Base-by-base conservation (phyloP, 2,888 invertebrate genomes). In the Lathronympha strigana region DNA sequence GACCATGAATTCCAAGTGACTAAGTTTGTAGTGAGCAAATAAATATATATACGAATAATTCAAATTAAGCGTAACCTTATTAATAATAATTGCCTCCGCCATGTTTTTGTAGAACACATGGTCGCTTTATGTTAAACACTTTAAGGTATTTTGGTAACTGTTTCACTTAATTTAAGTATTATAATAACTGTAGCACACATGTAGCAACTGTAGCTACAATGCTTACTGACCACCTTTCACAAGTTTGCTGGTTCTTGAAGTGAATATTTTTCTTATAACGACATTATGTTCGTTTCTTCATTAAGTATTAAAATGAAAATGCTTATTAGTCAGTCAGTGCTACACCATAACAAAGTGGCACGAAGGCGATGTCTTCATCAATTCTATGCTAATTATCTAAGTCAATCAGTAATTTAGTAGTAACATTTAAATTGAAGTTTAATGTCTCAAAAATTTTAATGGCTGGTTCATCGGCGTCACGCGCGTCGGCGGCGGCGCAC, bases 401-500 rank as follows among this genome's bases (percentile, higher is more conserved):
- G 9, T 55, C 13, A 43, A 40, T 45, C 21, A n/a, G 17, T 6
- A 38, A 4, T 23, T n/a, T n/a, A n/a, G n/a, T 9, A 54, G 15
- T 38, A 38, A 54, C 8, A 36, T 36, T 4, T 8, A 11, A 15
- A 38, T 15, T 31, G 1, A 28, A 51, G 5, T 19, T 54, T 21
- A 45, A 57, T 45, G 45, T 31, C 21, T 57, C 43, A n/a, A n/a
- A 13, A 38, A 28, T 19, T 13, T 31, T 9, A 43, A 19, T 45
- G 31, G 43, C 8, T 21, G 28, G 5, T 17, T 17, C 0, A 17
- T 28, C 21, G 43, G 4, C 9, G 15, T 31, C 13, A 45, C 21
- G 53, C n/a, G 76, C 67, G 60, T 72, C 68, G 43, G 69, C 68
- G 36, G 63, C 62, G 19, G 64, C 55, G 53, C 38, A 66, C 53